Conservation (phyloP, 2,113 vertebrate genomes). For the Macrotus californicus region DNA sequence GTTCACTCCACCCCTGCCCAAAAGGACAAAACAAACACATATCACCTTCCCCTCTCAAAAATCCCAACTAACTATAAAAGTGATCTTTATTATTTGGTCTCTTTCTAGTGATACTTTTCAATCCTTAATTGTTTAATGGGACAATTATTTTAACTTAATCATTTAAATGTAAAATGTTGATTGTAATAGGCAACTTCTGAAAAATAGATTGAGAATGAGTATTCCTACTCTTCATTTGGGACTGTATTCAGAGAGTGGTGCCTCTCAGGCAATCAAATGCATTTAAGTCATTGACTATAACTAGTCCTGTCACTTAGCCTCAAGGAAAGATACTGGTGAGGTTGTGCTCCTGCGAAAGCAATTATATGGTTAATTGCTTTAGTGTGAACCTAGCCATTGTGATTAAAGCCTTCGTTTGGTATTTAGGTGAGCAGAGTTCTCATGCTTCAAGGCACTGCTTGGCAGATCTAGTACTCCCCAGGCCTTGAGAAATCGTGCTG, state of each 20-base stretch:
- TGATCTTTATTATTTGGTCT: not conserved
- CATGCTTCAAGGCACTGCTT: constrained; percentile 8
- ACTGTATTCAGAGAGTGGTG: not conserved
- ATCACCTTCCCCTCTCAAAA: not conserved
- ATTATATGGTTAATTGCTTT: constrained; percentile 63
- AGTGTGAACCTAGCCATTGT: constrained; percentile 37
- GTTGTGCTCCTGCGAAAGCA: not conserved
- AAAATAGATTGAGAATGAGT: not conserved
- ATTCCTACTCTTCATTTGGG: not conserved
- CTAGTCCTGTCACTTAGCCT: constrained; percentile 28
- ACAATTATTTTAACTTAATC: not conserved
- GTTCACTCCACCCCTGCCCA: not conserved
- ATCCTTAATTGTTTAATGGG: not conserved
- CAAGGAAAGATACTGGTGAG: constrained; percentile 46
- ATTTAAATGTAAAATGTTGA: not conserved
- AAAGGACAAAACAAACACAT: not conserved
- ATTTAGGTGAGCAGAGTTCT: constrained; percentile 39
- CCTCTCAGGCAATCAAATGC: not conserved
- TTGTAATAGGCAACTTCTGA: not conserved
- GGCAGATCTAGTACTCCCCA: not conserved
- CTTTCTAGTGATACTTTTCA: not conserved
- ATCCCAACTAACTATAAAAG: not conserved
- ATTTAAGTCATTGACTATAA: not conserved
- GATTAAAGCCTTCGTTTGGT: constrained; percentile 48
- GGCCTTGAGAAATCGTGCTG: constrained; percentile 21